A percentile compares a stretch with the other conserved stretches of the same genome.
Conservation (phyloP, 2,888 invertebrate genomes). For the Metallyticus violacea region DNA sequence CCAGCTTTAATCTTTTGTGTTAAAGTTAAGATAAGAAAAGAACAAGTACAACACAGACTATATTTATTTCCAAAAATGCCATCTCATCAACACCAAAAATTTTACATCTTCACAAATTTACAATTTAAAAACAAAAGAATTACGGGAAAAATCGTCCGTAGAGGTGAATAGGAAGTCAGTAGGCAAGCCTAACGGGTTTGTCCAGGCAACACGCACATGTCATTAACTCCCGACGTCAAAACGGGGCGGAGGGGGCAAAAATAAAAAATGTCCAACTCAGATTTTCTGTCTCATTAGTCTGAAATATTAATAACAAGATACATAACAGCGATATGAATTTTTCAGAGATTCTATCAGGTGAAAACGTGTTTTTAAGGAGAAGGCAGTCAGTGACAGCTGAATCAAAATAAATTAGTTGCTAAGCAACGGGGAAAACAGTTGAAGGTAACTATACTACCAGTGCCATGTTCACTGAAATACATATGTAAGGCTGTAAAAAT, state of each 20-base stretch:
- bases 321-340: neutral
- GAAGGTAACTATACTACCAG: neutral
- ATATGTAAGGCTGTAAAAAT: neutral
- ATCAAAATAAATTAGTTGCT: neutral
- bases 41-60: too few species aligned
- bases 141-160: too few species aligned
- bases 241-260: neutral
- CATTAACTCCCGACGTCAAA: neutral
- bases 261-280: neutral
- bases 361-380: neutral
- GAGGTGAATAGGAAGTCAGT: too few species aligned
- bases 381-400: neutral
- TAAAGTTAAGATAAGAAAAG: too few species aligned
- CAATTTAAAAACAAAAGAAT: too few species aligned
- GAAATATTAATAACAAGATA: neutral
- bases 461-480: neutral
- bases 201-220: neutral
- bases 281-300: neutral
- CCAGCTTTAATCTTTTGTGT: too few species aligned
- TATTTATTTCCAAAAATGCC: too few species aligned
- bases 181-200: neutral
- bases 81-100: too few species aligned
- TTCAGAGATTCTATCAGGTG: neutral
- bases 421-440: neutral
- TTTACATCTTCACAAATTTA: too few species aligned